A percentile compares a stretch with the other conserved stretches of the same genome.
These are phyloP conservation scores for Hyposmocoma kahamanoa DNA, from an alignment of 1,140 invertebrate species.

Conservation along the genomic window DNA sequence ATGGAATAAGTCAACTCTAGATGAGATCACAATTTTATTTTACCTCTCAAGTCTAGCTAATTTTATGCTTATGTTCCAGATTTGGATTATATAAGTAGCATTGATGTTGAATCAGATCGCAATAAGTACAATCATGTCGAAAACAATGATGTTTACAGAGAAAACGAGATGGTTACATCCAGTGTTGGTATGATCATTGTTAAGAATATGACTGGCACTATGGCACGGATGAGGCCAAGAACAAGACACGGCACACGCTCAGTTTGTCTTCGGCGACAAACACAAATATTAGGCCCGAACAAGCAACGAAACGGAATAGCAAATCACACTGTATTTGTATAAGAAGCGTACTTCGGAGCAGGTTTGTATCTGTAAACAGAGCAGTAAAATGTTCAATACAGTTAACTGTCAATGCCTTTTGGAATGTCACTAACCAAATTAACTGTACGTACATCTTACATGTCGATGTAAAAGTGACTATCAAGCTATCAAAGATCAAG, in stretches of 20 bases:
- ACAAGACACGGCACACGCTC: constrained; percentile 24
- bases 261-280: constrained; percentile 54
- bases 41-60: too few relatives aligned
- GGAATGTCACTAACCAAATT: constrained; percentile 36
- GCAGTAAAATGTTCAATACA: constrained; percentile 50
- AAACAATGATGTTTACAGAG: too few relatives aligned
- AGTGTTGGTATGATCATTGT: neutral
- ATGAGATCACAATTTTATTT: too few relatives aligned
- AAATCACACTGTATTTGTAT: constrained; percentile 53
- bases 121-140: too few relatives aligned
- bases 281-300: constrained; percentile 59
- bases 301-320: constrained; percentile 54
- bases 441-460: constrained; percentile 28
- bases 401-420: constrained; percentile 44
- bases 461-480: neutral
- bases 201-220: neutral
- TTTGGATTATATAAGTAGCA: too few relatives aligned
- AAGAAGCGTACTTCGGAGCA: constrained; percentile 48
- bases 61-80: too few relatives aligned
- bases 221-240: constrained; percentile 6
- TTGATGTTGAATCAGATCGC: too few relatives aligned
- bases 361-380: constrained; percentile 47
- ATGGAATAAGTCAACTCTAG: neutral
- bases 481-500: constrained; percentile 1
- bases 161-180: neutral